Percentiles rank a stretch among this genome's conserved stretches.
phyloP scores from a whole-genome alignment of 2,888 invertebrate species.

The Drosophila testacea region DNA sequence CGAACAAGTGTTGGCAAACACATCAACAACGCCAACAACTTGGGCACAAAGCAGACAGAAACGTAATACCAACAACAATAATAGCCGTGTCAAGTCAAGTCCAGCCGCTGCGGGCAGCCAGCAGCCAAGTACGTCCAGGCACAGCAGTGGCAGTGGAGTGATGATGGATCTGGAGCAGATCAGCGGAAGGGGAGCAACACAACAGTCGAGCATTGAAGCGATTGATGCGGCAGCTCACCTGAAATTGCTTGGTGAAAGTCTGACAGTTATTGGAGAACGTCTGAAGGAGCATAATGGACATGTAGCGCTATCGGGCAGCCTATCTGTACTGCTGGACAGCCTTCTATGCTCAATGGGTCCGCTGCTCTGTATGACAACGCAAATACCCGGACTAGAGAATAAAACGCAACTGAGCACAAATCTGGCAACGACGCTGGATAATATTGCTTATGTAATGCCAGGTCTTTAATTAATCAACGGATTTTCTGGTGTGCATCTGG shows the following conservation, averaged over 20 bases:
- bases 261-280: conserved; percentile 96
- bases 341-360: conserved; percentile 96
- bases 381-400: conserved; percentile 91
- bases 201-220: conserved; percentile 89
- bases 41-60: conserved; percentile 52
- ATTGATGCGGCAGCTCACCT: conserved; percentile 97
- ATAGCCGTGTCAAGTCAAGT: conserved; percentile 16
- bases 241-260: conserved; percentile 95
- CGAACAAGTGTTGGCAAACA: conserved; percentile 1
- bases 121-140: conserved; percentile 28
- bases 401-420: conserved; percentile 87
- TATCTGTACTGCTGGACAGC: conserved; percentile 96
- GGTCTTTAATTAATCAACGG: conserved; percentile 86
- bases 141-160: conserved; percentile 8
- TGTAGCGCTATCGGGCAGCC: conserved; percentile 97
- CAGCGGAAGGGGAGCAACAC: conserved; percentile 19
- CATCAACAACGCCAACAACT: conserved; percentile 24
- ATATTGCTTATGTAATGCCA: conserved; percentile 98
- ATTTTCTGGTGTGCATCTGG: not conserved
- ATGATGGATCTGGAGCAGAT: conserved; percentile 24
- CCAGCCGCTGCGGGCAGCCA: conserved; percentile 1
- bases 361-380: conserved; percentile 93
- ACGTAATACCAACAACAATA: conserved; percentile 13
- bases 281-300: conserved; percentile 98
- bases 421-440: conserved; percentile 91